Evolutionary conservation across 2,113 vertebrate genomes (phyloP), one percentile per base, ranked within the genome.

Genomic region (Sminthopsis crassicaudata): DNA sequence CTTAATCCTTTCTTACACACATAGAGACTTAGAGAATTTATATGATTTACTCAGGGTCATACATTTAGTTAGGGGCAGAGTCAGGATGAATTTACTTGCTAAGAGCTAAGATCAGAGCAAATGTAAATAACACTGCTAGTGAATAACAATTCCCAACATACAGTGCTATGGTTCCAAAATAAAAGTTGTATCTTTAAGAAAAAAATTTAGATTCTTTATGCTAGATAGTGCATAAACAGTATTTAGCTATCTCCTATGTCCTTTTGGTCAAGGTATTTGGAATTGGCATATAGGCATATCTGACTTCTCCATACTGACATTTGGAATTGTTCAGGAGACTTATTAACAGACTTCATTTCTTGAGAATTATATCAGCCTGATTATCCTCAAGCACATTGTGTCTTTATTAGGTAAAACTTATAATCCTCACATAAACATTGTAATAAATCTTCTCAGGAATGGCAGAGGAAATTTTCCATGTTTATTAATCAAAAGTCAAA

Each of bases 381-480:
- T 10, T 54, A 25, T 90, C 57, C 91, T 2, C 36, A 9, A 96
- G 24, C 48, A 26, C 46, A 19, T 88, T 46, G 67, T 46, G 23
- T 46, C 51, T 2, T 92, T 42, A 0, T 42, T 91, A 42, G 57
- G 30, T 30, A 67, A 67, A 3, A 36, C 30, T 5, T 22, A 42
- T 42, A 19, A 36, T 84, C 30, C 14, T 42, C 19, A 84, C 67
- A 22, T 84, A 67, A 92, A 67, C 27, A 25, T 53, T 53, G 14
- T n/a, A 26, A 93, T 89, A 94, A 46, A 53, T 90, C 4, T 96
- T 95, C 93, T 91, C 12, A 50, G 89, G 57, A 51, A 48, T 93
- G 26, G 9, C 23, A 27, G 67, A 36, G 76, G 51, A 93, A 7
- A 12, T 51, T 76, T 19, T 10, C 60, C 91, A 76, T 53, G 42